A percentile compares a stretch with the other conserved stretches of the same genome.
These are phyloP conservation scores for Sebastiscus tertius DNA, from an alignment of 2,797 vertebrate species.

Conservation along the genomic window DNA sequence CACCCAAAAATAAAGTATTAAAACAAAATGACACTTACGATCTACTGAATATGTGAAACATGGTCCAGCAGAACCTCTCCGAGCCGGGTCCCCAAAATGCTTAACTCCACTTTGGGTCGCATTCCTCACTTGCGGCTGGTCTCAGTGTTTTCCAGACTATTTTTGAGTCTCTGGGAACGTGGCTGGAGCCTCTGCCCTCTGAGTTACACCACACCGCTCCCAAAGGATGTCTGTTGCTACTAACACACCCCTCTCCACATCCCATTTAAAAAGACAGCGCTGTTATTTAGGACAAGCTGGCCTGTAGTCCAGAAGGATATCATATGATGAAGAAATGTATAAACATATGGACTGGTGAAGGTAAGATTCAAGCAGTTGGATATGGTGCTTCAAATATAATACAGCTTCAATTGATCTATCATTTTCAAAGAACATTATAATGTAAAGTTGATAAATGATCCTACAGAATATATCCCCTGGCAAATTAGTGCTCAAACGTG, in stretches of 20 bases:
- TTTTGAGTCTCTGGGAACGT: conserved; percentile 81
- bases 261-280: conserved; percentile 85
- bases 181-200: conserved; percentile 75
- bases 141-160: conserved; percentile 71
- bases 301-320: conserved; percentile 8
- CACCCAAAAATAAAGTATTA: conserved; percentile 13
- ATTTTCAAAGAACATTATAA: neutral
- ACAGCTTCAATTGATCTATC: neutral
- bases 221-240: conserved; percentile 78
- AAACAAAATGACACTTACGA: conserved; percentile 73
- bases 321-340: conserved; percentile 28
- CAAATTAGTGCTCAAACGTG: neutral
- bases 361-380: neutral
- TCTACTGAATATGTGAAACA: conserved; percentile 81
- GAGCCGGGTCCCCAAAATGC: conserved; percentile 46
- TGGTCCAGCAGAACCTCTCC: conserved; percentile 59
- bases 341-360: neutral
- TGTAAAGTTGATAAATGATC: neutral
- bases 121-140: conserved; percentile 70
- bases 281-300: conserved; percentile 50
- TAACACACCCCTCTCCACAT: conserved; percentile 83
- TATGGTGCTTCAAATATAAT: neutral
- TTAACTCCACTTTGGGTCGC: conserved; percentile 54
- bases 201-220: conserved; percentile 73
- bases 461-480: neutral